Conservation (phyloP, 2,113 vertebrate species). For the Nannobrachium achirus region DNA sequence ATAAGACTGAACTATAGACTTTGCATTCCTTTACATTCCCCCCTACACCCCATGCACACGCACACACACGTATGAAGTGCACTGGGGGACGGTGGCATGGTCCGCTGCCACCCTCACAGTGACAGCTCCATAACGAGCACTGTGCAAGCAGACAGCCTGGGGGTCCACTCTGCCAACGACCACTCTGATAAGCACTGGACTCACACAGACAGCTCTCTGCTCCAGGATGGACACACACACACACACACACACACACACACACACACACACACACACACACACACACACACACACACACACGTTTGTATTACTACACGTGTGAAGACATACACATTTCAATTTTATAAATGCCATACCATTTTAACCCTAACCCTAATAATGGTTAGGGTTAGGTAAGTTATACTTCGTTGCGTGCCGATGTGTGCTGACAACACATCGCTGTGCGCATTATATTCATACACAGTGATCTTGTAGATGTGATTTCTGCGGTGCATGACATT, state of each 20-base stretch:
- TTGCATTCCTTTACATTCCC: neutral
- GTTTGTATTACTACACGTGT: too few species aligned
- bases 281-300: slow-evolving; percentile 12
- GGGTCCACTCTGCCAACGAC: slow-evolving; percentile 49
- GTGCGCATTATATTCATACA: too few species aligned
- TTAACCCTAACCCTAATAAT: too few species aligned
- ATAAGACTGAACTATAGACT: too few species aligned
- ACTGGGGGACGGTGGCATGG: neutral
- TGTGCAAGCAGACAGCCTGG: slow-evolving; percentile 35
- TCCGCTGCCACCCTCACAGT: slow-evolving; percentile 23
- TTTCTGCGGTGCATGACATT: too few species aligned
- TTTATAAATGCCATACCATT: too few species aligned
- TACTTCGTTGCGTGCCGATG: too few species aligned
- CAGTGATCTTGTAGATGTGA: too few species aligned
- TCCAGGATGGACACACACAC: neutral
- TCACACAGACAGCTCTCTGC: slow-evolving; percentile 41
- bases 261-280: slow-evolving; percentile 4
- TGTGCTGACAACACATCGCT: too few species aligned
- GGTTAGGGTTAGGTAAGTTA: too few species aligned
- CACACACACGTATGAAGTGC: neutral
- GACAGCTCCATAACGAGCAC: slow-evolving; percentile 65
- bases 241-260: slow-evolving; percentile 6
- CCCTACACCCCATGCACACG: neutral
- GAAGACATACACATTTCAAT: too few species aligned
- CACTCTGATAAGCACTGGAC: slow-evolving; percentile 37